phyloP scores from a whole-genome alignment of 2,113 vertebrate species.

The Formicarius rufipectus region DNA sequence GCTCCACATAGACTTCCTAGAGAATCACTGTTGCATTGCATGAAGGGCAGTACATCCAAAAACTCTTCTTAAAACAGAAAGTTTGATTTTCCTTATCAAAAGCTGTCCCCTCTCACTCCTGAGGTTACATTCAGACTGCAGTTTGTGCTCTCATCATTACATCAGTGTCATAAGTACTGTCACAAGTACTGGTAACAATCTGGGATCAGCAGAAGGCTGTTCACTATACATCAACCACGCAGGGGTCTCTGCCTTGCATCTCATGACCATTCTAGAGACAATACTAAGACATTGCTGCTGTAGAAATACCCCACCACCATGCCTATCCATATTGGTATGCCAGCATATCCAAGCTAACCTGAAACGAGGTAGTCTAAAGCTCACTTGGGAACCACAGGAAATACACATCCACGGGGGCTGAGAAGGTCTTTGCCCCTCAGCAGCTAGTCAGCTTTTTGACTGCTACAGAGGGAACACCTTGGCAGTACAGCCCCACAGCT shows the following conservation, averaged over 20 bases:
- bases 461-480: background rate
- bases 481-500: background rate
- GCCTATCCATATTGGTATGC: background rate
- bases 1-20: background rate
- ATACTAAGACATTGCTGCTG: background rate
- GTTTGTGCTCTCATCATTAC: background rate
- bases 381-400: background rate
- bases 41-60: background rate
- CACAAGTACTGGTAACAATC: background rate
- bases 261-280: background rate
- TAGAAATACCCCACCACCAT: background rate
- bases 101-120: background rate
- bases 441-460: background rate
- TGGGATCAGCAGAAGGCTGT: background rate
- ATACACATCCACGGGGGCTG: background rate
- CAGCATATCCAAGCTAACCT: background rate
- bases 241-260: background rate
- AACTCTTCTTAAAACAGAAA: background rate
- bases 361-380: background rate
- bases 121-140: background rate
- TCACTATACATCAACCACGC: background rate
- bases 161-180: background rate
- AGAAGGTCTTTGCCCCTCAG: background rate
- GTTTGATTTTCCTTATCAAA: background rate
- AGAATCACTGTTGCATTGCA: rapidly evolving